Conservation (phyloP, 2,113 vertebrate genomes). For the Amazona vittata region DNA sequence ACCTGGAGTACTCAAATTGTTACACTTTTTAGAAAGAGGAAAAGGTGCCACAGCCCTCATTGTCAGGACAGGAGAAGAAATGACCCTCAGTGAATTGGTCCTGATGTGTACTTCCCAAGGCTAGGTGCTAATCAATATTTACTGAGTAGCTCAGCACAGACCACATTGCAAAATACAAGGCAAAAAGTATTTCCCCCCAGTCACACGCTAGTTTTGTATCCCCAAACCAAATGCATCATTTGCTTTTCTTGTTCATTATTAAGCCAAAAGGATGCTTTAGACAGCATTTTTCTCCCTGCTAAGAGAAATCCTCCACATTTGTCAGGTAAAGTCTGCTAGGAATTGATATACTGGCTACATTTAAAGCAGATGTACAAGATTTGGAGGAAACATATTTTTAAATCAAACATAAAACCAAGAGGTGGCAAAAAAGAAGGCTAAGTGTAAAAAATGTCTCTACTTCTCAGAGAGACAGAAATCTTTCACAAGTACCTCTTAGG, state of each 20-base stretch:
- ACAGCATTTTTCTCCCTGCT: background rate
- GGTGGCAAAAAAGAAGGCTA: background rate
- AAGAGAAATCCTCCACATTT: background rate
- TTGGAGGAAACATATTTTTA: background rate
- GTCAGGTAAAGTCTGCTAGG: background rate
- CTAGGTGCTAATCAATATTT: conserved; percentile 25
- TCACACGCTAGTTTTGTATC: background rate
- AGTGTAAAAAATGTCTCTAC: background rate
- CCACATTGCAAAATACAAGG: background rate
- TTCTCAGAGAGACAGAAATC: background rate
- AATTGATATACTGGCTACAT: background rate
- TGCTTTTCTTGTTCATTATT: conserved; percentile 8
- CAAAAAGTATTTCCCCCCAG: background rate
- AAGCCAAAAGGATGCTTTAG: background rate
- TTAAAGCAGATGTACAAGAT: background rate
- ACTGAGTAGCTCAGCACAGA: background rate
- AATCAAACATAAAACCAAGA: background rate
- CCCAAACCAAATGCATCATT: background rate
- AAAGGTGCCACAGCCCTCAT: background rate
- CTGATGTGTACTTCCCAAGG: background rate
- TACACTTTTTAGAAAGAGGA: background rate
- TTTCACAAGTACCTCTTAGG: background rate
- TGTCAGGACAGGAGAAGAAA: background rate
- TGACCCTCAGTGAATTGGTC: conserved; percentile 13
- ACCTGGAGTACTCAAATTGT: background rate